A percentile compares a stretch with the other conserved stretches of the same genome.
phyloP scores from a whole-genome alignment of 2,113 vertebrate genomes.

The Zootoca vivipara region DNA sequence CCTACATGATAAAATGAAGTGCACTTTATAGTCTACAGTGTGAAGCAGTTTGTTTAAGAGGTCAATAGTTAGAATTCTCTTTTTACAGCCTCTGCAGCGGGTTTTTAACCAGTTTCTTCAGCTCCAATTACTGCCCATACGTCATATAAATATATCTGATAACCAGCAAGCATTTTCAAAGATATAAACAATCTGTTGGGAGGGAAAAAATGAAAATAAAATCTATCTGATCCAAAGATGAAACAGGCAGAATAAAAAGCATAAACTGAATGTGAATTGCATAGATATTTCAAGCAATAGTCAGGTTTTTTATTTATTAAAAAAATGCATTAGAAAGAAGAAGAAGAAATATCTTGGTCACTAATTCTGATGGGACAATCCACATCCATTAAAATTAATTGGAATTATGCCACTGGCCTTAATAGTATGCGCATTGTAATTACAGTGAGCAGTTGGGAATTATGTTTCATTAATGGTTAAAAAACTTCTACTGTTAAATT shows the following conservation, averaged over 20 bases:
- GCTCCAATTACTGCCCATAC: conserved; percentile 33
- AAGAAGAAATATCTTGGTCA: background rate
- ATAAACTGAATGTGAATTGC: conserved; percentile 18
- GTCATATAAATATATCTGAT: conserved; percentile 42
- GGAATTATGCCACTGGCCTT: background rate
- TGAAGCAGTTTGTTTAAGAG: background rate
- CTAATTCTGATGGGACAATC: background rate
- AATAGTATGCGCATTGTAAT: background rate
- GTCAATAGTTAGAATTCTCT: background rate
- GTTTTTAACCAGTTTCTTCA: conserved; percentile 31
- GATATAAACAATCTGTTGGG: conserved; percentile 35
- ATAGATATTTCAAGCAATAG: conserved; percentile 22
- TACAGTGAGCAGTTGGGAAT: background rate
- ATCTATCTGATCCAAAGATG: background rate
- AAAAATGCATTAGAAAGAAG: background rate
- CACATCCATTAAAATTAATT: background rate
- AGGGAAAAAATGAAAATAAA: conserved; percentile 47
- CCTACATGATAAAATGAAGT: background rate
- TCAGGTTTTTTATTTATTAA: too few relatives aligned
- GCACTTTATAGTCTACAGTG: background rate
- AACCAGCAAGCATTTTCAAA: conserved; percentile 44
- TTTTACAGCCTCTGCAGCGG: background rate
- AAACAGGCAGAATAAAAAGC: conserved; percentile 52
- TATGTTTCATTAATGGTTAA: background rate
- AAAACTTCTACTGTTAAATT: background rate